These are phyloP conservation scores for Florisuga fusca DNA, from an alignment of 2,797 vertebrate genomes.

Conservation along the genomic window DNA sequence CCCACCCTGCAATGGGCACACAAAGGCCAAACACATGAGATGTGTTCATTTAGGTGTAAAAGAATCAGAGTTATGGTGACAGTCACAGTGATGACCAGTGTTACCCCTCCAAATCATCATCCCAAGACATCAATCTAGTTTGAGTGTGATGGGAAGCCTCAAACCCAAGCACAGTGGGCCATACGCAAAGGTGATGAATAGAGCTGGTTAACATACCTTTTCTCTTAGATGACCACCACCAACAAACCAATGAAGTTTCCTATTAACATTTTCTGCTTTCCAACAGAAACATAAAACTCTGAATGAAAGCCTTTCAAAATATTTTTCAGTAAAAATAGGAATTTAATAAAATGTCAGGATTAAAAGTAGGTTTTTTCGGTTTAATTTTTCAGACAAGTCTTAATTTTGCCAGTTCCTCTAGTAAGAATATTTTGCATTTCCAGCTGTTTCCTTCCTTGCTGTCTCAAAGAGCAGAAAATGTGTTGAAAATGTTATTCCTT, in stretches of 20 bases:
- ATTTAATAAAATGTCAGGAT: background rate
- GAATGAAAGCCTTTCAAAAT: background rate
- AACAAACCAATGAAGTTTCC: background rate
- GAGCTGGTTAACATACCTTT: background rate
- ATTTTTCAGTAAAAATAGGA: background rate
- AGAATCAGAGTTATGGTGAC: background rate
- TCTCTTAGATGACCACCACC: background rate
- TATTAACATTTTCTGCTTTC: constrained; percentile 35
- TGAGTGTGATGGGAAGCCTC: background rate
- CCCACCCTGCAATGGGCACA: fast-evolving
- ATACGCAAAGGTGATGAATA: background rate
- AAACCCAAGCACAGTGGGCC: fast-evolving
- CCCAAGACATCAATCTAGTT: background rate
- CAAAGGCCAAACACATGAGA: background rate
- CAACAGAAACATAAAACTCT: background rate
- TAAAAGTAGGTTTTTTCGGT: background rate
- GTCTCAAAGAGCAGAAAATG: constrained; percentile 48
- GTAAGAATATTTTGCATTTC: background rate
- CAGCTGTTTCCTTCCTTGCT: background rate
- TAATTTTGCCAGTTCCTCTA: background rate
- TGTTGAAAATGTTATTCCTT: constrained; percentile 60
- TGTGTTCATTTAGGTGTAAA: fast-evolving
- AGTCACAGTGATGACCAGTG: fast-evolving
- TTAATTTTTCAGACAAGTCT: background rate
- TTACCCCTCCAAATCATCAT: background rate